Conservation (phyloP, 2,888 invertebrate species). For the Lithophane socia region DNA sequence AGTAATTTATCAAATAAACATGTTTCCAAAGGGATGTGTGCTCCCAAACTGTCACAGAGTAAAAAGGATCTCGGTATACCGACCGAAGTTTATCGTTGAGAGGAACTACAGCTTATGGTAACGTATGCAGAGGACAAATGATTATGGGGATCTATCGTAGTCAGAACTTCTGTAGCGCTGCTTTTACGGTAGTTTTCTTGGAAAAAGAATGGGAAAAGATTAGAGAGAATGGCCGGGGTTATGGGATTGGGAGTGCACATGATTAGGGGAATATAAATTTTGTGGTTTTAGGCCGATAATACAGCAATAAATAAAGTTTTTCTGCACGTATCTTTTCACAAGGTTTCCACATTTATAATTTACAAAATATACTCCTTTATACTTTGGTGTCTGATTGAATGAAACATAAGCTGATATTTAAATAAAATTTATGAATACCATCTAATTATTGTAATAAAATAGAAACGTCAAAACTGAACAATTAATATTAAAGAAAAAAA, state of each 20-base stretch:
- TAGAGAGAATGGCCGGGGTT: constrained; percentile 32
- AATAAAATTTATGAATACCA: not conserved
- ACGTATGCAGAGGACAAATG: constrained; percentile 60
- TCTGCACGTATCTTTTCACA: not conserved
- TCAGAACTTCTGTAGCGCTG: constrained; percentile 10
- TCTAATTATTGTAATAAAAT: not conserved
- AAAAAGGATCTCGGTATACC: constrained; percentile 61
- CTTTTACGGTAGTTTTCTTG: constrained; percentile 41
- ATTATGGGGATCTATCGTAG: constrained; percentile 53
- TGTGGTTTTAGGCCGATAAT: constrained; percentile 3
- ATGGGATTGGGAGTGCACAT: constrained; percentile 26
- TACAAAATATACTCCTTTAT: not conserved
- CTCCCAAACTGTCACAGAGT: constrained; percentile 61
- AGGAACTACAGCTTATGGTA: constrained; percentile 56
- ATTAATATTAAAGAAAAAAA: not conserved
- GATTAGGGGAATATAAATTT: constrained; percentile 11
- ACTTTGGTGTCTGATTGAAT: no score
- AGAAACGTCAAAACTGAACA: not conserved
- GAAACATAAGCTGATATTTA: not conserved
- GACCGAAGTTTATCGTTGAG: constrained; percentile 59
- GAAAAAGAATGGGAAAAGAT: constrained; percentile 48
- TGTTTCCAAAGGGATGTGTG: constrained; percentile 57
- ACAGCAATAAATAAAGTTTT: not conserved
- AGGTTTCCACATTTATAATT: not conserved
- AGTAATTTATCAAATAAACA: constrained; percentile 68